A percentile compares a stretch with the other conserved stretches of the same genome.
These are phyloP conservation scores for Lates japonicus DNA, from an alignment of 2,797 vertebrate genomes.

Conservation along the genomic window DNA sequence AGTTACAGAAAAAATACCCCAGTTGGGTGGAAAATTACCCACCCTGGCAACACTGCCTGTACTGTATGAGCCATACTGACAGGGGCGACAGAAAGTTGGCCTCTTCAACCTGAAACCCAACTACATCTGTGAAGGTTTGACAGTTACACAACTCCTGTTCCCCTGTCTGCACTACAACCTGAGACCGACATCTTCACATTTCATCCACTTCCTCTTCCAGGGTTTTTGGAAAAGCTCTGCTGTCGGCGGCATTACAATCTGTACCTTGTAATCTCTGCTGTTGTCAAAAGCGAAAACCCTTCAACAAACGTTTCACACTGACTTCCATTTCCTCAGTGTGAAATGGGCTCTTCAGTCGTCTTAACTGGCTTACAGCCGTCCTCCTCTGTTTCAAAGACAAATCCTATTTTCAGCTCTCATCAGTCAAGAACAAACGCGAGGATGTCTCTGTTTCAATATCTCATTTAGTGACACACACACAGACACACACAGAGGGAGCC, in stretches of 20 bases:
- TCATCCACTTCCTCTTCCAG: constrained; percentile 1
- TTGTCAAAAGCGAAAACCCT: constrained; percentile 50
- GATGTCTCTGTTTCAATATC: constrained; percentile 71
- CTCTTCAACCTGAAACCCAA: constrained; percentile 1
- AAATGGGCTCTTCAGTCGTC: constrained; percentile 70
- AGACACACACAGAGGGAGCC: constrained; percentile 42
- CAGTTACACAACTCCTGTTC: background rate
- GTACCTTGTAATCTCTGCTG: constrained; percentile 46
- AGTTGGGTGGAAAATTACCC: constrained; percentile 21
- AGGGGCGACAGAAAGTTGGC: constrained; percentile 15
- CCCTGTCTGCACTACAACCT: background rate
- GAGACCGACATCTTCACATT: background rate
- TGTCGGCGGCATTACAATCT: constrained; percentile 20
- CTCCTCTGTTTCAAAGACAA: constrained; percentile 75
- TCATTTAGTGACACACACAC: constrained; percentile 52
- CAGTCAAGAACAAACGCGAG: constrained; percentile 67
- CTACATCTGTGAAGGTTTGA: constrained; percentile 27
- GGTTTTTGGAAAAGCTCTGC: constrained; percentile 6
- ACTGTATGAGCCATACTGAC: background rate
- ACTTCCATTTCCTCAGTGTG: constrained; percentile 59
- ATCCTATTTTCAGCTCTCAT: constrained; percentile 79
- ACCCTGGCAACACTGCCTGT: constrained; percentile 17
- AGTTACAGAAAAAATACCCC: constrained; percentile 20
- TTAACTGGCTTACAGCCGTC: constrained; percentile 73
- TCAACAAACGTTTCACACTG: constrained; percentile 23